These are phyloP conservation scores for Penelope pileata DNA, from an alignment of 2,113 vertebrate species.

Conservation along the genomic window DNA sequence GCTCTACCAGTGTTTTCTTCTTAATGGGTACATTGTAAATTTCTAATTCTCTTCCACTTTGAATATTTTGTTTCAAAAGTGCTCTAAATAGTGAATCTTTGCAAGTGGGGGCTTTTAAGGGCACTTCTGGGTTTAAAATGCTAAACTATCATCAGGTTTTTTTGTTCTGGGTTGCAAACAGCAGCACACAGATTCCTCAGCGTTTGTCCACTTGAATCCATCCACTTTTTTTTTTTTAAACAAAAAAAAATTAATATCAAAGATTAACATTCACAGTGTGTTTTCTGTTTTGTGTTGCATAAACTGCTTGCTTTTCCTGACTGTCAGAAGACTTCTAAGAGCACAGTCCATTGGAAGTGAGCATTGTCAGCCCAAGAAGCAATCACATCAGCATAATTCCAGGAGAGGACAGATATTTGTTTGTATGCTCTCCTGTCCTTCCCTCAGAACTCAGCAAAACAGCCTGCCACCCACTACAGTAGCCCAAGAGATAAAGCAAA, in stretches of 20 bases:
- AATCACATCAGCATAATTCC: slow-evolving; percentile 21
- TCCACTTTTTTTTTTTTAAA: neutral
- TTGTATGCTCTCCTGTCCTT: neutral
- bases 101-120: neutral
- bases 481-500: neutral
- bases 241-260: neutral
- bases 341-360: neutral
- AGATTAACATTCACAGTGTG: neutral
- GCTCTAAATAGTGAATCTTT: neutral
- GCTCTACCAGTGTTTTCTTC: neutral
- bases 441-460: neutral
- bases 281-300: neutral
- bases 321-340: neutral
- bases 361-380: slow-evolving; percentile 9
- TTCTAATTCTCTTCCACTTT: neutral
- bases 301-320: neutral
- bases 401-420: neutral
- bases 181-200: neutral
- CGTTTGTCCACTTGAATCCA: neutral
- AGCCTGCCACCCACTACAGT: neutral
- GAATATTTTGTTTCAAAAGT: neutral
- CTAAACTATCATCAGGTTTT: neutral
- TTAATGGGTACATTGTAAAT: neutral
- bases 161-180: neutral
- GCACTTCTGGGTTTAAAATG: neutral